Conservation (phyloP, 53 echinoderm and acorn worm genomes). For the Actinopyga echinites region DNA sequence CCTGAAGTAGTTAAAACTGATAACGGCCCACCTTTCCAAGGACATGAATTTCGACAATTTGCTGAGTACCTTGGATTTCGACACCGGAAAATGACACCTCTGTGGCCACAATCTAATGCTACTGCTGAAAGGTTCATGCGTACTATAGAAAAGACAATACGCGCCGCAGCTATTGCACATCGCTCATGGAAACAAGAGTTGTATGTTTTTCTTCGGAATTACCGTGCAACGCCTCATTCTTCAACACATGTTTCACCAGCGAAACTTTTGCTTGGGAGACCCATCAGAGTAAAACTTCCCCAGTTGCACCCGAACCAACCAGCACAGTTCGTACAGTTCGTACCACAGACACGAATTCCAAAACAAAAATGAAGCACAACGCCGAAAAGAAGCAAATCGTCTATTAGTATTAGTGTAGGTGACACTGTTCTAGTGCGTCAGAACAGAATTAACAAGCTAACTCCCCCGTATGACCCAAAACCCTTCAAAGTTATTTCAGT, state of each 20-base stretch:
- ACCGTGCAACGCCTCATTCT: conserved; percentile 57
- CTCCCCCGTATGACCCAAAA: background rate
- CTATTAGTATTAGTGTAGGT: background rate
- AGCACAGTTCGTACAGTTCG: no score
- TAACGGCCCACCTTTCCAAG: conserved; percentile 72
- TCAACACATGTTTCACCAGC: conserved; percentile 47
- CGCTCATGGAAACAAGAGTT: conserved; percentile 51
- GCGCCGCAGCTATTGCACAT: conserved; percentile 40
- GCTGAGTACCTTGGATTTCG: conserved; percentile 61
- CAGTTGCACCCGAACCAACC: background rate
- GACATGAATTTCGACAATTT: conserved; percentile 56
- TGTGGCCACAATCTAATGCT: conserved; percentile 63
- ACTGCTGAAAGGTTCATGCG: conserved; percentile 61
- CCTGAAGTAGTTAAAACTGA: conserved; percentile 62
- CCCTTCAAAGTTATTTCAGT: background rate
- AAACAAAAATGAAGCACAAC: no score
- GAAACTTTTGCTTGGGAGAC: conserved; percentile 34
- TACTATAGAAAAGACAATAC: conserved; percentile 48
- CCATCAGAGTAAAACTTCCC: background rate
- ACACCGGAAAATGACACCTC: conserved; percentile 61
- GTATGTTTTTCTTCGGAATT: conserved; percentile 43
- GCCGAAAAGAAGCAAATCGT: no score
- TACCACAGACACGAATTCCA: no score
- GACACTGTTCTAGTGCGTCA: background rate
- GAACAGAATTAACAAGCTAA: background rate